phyloP scores from a whole-genome alignment of 2,797 vertebrate species.

The Schizothorax lantsangensis region DNA sequence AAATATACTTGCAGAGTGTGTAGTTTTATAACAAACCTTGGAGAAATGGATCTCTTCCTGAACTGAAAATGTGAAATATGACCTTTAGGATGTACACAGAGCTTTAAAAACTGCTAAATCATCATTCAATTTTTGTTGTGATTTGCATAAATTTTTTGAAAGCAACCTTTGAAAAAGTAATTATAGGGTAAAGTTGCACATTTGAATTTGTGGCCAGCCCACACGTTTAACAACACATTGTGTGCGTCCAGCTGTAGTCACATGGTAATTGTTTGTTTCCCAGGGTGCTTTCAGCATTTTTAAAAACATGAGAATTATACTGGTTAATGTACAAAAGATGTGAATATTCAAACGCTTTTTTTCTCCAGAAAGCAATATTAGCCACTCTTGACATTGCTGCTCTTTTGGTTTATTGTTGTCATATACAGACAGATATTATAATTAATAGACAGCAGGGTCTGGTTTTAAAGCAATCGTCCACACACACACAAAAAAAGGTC shows the following conservation, averaged over 20 bases:
- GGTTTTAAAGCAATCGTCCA: neutral
- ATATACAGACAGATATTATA: no score
- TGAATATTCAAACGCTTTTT: no score
- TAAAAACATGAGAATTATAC: neutral
- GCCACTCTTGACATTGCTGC: neutral
- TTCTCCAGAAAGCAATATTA: neutral
- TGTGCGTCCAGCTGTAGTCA: neutral
- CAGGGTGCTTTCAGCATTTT: neutral
- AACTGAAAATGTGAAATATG: neutral
- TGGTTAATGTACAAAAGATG: neutral
- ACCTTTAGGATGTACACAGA: neutral
- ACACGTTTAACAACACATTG: neutral
- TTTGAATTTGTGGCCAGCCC: neutral
- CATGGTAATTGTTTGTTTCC: conserved; percentile 6
- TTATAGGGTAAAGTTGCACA: neutral
- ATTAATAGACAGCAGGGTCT: neutral
- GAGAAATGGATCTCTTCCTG: neutral
- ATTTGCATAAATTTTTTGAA: neutral
- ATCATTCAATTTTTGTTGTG: neutral
- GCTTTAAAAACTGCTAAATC: neutral
- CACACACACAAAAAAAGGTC: no score
- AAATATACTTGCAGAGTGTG: neutral
- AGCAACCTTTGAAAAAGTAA: neutral
- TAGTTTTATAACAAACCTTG: neutral
- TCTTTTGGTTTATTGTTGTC: no score